Evolutionary conservation across 2,113 vertebrate genomes (phyloP).

Genomic region (Pterocles orientalis): DNA sequence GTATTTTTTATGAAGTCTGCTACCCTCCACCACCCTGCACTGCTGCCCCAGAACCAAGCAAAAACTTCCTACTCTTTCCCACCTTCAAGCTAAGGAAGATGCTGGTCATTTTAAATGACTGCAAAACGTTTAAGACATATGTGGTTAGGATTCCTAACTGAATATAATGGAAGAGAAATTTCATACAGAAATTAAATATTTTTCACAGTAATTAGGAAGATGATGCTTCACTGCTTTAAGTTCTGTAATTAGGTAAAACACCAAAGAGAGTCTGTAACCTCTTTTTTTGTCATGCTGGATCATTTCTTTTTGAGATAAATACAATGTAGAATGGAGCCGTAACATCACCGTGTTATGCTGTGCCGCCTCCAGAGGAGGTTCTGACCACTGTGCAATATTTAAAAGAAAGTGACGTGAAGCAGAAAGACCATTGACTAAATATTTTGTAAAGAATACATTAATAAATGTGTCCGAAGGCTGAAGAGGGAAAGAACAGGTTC

Average conservation of each 20-base stretch:
- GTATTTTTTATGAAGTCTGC: not conserved
- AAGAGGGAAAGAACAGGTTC: not conserved
- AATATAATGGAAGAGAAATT: not conserved
- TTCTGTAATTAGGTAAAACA: not conserved
- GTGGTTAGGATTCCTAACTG: not conserved
- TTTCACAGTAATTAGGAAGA: not conserved
- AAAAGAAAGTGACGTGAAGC: not conserved
- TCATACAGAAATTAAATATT: not conserved
- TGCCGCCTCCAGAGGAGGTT: not conserved
- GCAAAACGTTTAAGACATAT: not conserved
- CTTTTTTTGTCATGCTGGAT: not conserved
- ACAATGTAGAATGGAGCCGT: not conserved
- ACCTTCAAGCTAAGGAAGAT: not conserved
- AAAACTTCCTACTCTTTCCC: not conserved
- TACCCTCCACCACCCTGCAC: not conserved
- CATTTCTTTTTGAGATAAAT: not conserved
- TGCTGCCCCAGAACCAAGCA: not conserved
- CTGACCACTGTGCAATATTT: not conserved
- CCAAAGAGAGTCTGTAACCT: not conserved
- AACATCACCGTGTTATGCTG: rapidly evolving
- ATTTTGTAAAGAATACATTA: not conserved
- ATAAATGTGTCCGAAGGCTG: not conserved
- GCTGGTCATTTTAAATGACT: not conserved
- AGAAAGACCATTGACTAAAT: not conserved
- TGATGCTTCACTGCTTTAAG: not conserved